Base-by-base conservation (phyloP, 2,888 invertebrate genomes). In the Andrena bicolor region DNA sequence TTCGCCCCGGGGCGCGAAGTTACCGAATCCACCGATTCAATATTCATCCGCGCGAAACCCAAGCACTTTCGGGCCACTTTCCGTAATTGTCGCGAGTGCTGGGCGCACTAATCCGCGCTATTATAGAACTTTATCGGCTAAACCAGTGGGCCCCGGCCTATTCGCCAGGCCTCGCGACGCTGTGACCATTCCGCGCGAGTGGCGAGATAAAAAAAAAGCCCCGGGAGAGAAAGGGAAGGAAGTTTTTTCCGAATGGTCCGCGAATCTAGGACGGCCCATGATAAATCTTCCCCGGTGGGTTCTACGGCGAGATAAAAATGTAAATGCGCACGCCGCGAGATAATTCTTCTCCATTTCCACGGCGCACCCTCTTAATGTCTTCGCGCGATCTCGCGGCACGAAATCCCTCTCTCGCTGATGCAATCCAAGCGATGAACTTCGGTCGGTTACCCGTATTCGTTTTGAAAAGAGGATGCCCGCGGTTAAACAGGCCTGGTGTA, bases 111-210 rank as follows among this genome's bases (percentile, higher is more conserved):
- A 86, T 86, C 86, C 86, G 49, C 75, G 68, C 76, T 81, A 85
- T 86, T 86, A 86, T 80, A 75, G 83, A 83, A 83, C 80, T 78
- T 86, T 86, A 86, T 86, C 78, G 82, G 64, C 73, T 84, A 80
- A 86, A 82, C 84, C 79, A 77, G 66, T 74, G 78, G 74, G 78
- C 60, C 77, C 77, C 75, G 60, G 41, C 41, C 41, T 79, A 76
- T 83, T 83, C 86, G 80, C 76, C 72, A 79, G 77, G 65, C 71
- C 49, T 32, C 69, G 69, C 76, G 78, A 78, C 78, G 53, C 28
- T 48, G 73, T 80, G 76, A 73, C 73, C 26, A 58, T 73, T 48
- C 32, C n/a, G 20, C 23, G 26, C 13, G 13, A 56, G 41, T 35
- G 8, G 32, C 56, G 68, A 49, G 65, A 66, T 41, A 16, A 41